Evolutionary conservation across 2,797 vertebrate genomes (phyloP), one percentile per base, ranked within the genome.

Genomic region (Odontamblyopus lacepedii): DNA sequence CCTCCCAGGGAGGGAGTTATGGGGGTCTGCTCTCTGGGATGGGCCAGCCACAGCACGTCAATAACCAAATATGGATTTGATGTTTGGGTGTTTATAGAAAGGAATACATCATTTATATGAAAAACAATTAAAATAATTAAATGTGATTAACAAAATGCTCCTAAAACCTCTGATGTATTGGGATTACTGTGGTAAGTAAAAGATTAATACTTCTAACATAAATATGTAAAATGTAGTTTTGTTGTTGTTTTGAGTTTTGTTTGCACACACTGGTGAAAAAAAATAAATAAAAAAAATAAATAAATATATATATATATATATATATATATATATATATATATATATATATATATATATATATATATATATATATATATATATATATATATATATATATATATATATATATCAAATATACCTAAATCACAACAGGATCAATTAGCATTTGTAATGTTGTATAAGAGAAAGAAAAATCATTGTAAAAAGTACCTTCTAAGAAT

Each of bases 1-100:
- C 90, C 90, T 86, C 84, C 76, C 41, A 12, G 38, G 82, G 73
- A 88, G 67, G 83, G 76, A 81, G 55, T 84, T 61, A 50, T 35
- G 83, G 85, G 82, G 80, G 87, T 81, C 86, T 84, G 73, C 75
- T 77, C 76, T 67, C 63, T 4, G 51, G 26, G 41, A 65, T 23
- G 67, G 27, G 30, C 82, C 73, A 68, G 41, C 63, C 19, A 67
- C 38, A 62, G 70, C 32, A 69, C 67, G 32, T 68, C 61, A 7
- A 7, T 85, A 71, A 60, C 77, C 16, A 55, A 44, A 53, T 74
- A 18, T 27, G 55, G 61, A 77, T 77, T 32, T 75, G 69, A 61
- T 67, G 35, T 35, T 16, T 66, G 53, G 64, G 44, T 57, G 56
- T 55, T 60, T 32, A 74, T 68, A 30, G 38, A 50, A 81, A 78